A percentile compares a stretch with the other conserved stretches of the same genome.
phyloP scores from a whole-genome alignment of 1,140 invertebrate species.

The Caenorhabditis inopinata region DNA sequence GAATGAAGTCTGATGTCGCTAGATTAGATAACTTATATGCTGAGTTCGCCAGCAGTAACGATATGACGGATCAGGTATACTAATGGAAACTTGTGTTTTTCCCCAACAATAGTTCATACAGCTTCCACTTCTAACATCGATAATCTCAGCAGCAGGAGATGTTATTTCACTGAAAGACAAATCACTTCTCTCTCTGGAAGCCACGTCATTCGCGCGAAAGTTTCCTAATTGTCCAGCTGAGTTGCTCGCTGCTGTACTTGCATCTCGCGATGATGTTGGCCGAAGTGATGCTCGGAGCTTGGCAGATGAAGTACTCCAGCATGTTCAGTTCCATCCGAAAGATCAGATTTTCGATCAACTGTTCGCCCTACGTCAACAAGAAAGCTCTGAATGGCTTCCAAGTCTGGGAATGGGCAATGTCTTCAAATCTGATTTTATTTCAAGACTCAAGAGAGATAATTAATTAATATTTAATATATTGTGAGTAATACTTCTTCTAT shows the following conservation, averaged over 20 bases:
- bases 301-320: conserved; percentile 35
- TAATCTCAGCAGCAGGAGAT: conserved; percentile 37
- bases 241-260: conserved; percentile 35
- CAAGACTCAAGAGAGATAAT: neutral
- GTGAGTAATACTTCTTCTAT: too few relatives aligned
- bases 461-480: neutral
- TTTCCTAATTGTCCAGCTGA: conserved; percentile 49
- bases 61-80: conserved; percentile 32
- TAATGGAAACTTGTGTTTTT: too few relatives aligned
- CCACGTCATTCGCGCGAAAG: conserved; percentile 44
- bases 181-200: conserved; percentile 44
- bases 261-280: conserved; percentile 45
- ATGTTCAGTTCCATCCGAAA: conserved; percentile 44
- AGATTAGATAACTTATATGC: conserved; percentile 27
- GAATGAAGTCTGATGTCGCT: conserved; percentile 38
- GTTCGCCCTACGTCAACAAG: neutral
- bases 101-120: too few relatives aligned
- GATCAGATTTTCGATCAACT: conserved; percentile 26
- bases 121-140: conserved; percentile 25
- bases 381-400: conserved; percentile 20
- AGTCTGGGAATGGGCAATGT: conserved; percentile 33
- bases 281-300: conserved; percentile 41
- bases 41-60: neutral
- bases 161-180: conserved; percentile 47
- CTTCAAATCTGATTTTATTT: conserved; percentile 5